phyloP scores from a whole-genome alignment of 2,113 vertebrate species.

The Brachypteracias leptosomus region DNA sequence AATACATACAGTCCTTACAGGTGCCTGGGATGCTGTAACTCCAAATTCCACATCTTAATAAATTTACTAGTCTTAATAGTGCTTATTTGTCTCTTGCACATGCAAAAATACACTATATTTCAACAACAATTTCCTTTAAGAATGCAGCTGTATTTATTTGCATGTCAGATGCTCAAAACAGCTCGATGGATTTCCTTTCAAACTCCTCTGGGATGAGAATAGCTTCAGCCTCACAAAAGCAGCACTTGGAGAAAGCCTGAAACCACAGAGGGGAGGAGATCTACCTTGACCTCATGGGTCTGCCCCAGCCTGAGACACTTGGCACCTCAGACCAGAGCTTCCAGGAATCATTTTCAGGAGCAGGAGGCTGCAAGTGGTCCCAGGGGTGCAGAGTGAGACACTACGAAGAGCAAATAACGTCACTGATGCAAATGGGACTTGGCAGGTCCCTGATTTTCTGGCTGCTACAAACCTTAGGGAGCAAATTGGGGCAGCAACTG shows the following conservation, averaged over 20 bases:
- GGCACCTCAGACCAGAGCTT: accelerated
- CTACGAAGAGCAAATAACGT: accelerated
- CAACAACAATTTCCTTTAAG: not conserved
- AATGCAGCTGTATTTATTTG: not conserved
- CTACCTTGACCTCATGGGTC: not conserved
- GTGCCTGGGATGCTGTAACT: not conserved
- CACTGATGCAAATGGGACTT: not conserved
- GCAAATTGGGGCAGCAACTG: not conserved
- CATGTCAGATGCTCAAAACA: not conserved
- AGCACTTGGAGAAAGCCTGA: not conserved
- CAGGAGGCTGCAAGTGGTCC: not conserved
- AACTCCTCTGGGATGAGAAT: not conserved
- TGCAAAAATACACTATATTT: not conserved
- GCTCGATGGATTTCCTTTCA: not conserved
- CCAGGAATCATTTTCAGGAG: not conserved
- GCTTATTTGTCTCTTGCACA: not conserved
- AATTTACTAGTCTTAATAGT: not conserved
- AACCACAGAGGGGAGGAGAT: not conserved
- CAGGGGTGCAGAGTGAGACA: accelerated
- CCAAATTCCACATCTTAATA: not conserved
- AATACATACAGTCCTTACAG: not conserved
- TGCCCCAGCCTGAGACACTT: not conserved
- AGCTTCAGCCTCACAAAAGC: not conserved
- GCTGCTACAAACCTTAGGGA: not conserved
- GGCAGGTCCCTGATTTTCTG: not conserved